Evolutionary conservation across 1,140 invertebrate genomes (phyloP), one percentile per base, ranked within the genome.

Genomic region (Ectropis grisescens): DNA sequence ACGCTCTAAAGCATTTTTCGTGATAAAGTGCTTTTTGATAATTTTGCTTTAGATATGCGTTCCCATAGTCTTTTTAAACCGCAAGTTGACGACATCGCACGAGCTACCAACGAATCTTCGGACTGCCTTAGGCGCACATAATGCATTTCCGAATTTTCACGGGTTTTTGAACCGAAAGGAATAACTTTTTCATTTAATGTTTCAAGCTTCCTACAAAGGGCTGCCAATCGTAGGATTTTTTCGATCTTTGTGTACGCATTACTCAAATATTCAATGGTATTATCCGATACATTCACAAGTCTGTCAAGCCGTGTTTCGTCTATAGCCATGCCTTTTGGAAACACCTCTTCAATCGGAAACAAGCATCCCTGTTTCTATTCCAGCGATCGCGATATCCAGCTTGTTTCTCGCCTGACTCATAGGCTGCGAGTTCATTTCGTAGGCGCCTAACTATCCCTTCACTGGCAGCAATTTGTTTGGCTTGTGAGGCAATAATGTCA

Each of bases 181-280:
- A 86, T 47, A 34, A 86, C 72, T 48, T 85, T 85, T 58, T 87
- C 86, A 1, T 80, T 61, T 43, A 79, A 64, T 0, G 85, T 86
- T 65, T 87, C 86, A 53, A 83, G 83, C 70, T 85, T 86, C 24
- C 83, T 51, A 40, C 86, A 87, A n/a, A 86, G 61, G 0, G 67
- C 67, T 1, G 82, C 76, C 14, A 86, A 47, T 13, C 83, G 74
- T 2, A 85, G 39, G 27, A 87, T 72, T 23, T 80, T 84, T 37
- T 86, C 81, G 2, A 82, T 84, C 49, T 85, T 85, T 36, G 58
- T 68, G 35, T 58, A 51, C 9, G 58, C 71, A 8, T 33, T 15
- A 29, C 51, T 45, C 3, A 81, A 34, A 68, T 68, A 81, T 40
- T 74, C 62, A 2, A 65, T 37, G 11, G 68, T 29, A 14, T 37